phyloP scores from a whole-genome alignment of 1,140 invertebrate genomes.

The Mylabris phalerata region DNA sequence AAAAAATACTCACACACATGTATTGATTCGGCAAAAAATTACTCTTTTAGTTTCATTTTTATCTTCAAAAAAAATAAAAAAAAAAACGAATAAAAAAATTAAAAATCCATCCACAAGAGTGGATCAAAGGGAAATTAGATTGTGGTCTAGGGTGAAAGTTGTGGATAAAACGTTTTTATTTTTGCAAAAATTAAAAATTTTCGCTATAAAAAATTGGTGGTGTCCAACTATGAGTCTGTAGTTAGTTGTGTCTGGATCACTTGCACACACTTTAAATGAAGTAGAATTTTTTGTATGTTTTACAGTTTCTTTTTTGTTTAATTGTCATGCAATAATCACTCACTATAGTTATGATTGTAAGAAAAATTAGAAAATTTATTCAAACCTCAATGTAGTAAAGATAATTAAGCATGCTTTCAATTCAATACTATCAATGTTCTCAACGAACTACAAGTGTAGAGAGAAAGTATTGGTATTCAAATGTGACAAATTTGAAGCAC shows the following conservation, averaged over 20 bases:
- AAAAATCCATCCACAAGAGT: constrained; percentile 10
- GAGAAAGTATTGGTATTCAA: constrained; percentile 60
- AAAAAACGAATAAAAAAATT: not conserved
- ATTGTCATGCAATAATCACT: too few relatives aligned
- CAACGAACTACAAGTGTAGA: constrained; percentile 23
- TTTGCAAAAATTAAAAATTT: not conserved
- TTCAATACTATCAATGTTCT: constrained; percentile 8
- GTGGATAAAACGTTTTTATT: constrained; percentile 6
- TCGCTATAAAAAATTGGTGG: constrained; percentile 7
- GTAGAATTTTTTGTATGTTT: too few relatives aligned
- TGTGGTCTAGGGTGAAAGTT: constrained; percentile 2
- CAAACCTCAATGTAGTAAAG: too few relatives aligned
- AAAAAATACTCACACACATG: constrained; percentile 43
- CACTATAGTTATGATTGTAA: too few relatives aligned
- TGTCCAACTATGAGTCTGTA: constrained; percentile 27
- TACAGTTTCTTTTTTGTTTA: too few relatives aligned
- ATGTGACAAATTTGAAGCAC: constrained; percentile 40
- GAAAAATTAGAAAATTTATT: too few relatives aligned
- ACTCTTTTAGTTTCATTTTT: not conserved
- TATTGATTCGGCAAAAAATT: constrained; percentile 35
- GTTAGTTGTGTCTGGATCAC: constrained; percentile 19
- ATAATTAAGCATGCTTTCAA: constrained; percentile 6
- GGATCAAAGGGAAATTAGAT: constrained; percentile 12
- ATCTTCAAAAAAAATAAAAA: constrained; percentile 4
- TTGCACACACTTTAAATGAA: constrained; percentile 17